Conservation (phyloP, 2,888 invertebrate genomes). For the Tenthredo notha region DNA sequence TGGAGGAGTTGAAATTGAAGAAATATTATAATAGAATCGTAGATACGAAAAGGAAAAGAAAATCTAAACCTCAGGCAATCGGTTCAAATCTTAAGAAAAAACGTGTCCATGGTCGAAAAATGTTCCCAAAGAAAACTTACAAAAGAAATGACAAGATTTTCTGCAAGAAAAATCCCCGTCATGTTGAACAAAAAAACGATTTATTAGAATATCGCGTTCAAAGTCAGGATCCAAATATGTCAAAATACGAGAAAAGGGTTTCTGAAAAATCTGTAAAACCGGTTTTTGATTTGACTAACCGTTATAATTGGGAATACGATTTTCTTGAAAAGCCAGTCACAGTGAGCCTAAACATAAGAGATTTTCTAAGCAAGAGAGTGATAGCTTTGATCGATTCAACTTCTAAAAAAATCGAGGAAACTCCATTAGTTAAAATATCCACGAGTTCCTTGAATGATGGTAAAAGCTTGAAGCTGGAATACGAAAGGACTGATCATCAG, state of each 20-base stretch:
- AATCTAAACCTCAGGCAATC: neutral
- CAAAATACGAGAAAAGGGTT: no score
- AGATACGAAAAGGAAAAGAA: neutral
- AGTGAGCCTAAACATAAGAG: neutral
- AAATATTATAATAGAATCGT: neutral
- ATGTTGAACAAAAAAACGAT: no score
- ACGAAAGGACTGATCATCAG: neutral
- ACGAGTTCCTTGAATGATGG: neutral
- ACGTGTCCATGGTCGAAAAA: neutral
- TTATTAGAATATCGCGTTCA: no score
- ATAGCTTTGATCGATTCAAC: neutral
- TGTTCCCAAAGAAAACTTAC: no score
- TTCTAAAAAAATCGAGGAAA: neutral
- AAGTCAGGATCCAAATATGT: no score
- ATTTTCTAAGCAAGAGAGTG: constrained; percentile 2
- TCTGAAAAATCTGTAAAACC: neutral
- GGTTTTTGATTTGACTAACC: neutral
- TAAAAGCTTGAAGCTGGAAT: neutral
- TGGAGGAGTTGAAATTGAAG: neutral
- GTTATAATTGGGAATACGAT: constrained; percentile 12
- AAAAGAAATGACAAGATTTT: no score
- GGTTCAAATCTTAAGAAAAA: neutral
- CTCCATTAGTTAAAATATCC: neutral
- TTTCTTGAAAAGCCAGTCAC: constrained; percentile 32
- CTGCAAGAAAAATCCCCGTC: no score